These are phyloP conservation scores for Drosophila quadrilineata DNA, from an alignment of 1,140 invertebrate genomes.

Conservation along the genomic window DNA sequence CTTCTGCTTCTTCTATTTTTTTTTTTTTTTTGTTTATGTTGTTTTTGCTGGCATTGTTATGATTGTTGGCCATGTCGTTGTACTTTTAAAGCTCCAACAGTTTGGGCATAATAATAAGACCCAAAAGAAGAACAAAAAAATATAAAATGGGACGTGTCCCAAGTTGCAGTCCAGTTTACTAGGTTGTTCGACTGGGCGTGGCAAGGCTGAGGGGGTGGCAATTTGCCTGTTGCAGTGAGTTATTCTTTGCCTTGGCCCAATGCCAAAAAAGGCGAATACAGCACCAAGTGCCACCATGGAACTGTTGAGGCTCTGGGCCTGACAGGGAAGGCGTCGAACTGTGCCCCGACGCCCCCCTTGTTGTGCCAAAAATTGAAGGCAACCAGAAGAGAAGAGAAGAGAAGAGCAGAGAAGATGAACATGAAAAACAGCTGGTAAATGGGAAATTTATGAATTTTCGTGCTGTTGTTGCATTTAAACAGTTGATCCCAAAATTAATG, in stretches of 20 bases:
- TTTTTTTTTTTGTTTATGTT: slow-evolving; percentile 8
- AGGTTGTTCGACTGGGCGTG: not conserved
- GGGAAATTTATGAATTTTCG: slow-evolving; percentile 29
- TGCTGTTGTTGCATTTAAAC: slow-evolving; percentile 35
- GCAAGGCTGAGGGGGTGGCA: not conserved
- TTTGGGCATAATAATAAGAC: slow-evolving; percentile 70
- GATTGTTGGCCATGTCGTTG: slow-evolving; percentile 50
- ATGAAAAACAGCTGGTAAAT: slow-evolving; percentile 24
- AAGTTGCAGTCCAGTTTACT: slow-evolving; percentile 25
- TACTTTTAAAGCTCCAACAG: slow-evolving; percentile 59
- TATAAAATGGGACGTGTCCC: slow-evolving; percentile 34
- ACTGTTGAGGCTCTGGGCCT: slow-evolving; percentile 11
- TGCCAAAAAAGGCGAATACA: slow-evolving; percentile 54
- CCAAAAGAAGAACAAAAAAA: slow-evolving; percentile 62
- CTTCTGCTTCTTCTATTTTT: slow-evolving; percentile 1
- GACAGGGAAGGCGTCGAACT: slow-evolving; percentile 28
- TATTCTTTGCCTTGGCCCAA: slow-evolving; percentile 51
- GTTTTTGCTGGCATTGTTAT: slow-evolving; percentile 14
- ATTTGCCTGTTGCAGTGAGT: slow-evolving; percentile 29
- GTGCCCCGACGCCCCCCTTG: slow-evolving; percentile 1
- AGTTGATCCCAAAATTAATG: slow-evolving; percentile 14
- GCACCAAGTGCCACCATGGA: slow-evolving; percentile 13
- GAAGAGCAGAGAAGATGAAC: too few species aligned
- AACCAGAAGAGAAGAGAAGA: too few species aligned
- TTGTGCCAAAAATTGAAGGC: slow-evolving; percentile 26